These are phyloP conservation scores for Drosophila pegasa DNA, from an alignment of 2,888 invertebrate genomes.

Conservation along the genomic window DNA sequence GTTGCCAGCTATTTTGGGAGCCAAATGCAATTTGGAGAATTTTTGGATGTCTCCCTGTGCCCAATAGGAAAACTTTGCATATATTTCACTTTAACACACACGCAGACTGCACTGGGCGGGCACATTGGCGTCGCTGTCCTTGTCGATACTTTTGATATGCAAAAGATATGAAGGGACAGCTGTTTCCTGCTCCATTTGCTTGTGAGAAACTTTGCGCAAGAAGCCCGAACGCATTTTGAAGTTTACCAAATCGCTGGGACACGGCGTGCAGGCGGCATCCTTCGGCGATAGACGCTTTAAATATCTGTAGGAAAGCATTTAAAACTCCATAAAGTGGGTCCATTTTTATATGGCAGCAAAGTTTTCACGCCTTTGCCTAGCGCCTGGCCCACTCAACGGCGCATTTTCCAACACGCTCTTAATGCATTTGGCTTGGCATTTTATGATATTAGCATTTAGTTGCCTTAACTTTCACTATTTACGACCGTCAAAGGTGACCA, in stretches of 20 bases:
- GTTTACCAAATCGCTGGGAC: slow-evolving; percentile 42
- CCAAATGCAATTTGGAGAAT: slow-evolving; percentile 64
- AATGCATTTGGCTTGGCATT: slow-evolving; percentile 51
- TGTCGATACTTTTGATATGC: slow-evolving; percentile 76
- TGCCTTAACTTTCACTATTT: slow-evolving; percentile 68
- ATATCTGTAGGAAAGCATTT: slow-evolving; percentile 55
- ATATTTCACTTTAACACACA: slow-evolving; percentile 65
- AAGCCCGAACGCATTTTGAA: slow-evolving; percentile 61
- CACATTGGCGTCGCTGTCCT: slow-evolving; percentile 38
- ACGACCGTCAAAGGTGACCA: slow-evolving; percentile 57
- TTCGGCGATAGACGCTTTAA: slow-evolving; percentile 54
- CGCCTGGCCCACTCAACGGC: slow-evolving; percentile 15
- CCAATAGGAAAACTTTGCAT: slow-evolving; percentile 67
- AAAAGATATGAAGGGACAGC: slow-evolving; percentile 78
- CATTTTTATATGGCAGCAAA: slow-evolving; percentile 55
- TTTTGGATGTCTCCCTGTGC: slow-evolving; percentile 47
- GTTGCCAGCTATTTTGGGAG: slow-evolving; percentile 44
- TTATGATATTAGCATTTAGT: slow-evolving; percentile 69
- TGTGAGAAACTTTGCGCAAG: slow-evolving; percentile 72
- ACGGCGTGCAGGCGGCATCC: slow-evolving; percentile 1
- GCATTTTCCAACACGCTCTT: slow-evolving; percentile 30
- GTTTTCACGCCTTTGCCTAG: slow-evolving; percentile 34
- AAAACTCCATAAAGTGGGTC: slow-evolving; percentile 56
- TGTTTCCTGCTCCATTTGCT: slow-evolving; percentile 79
- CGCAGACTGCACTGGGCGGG: slow-evolving; percentile 18